Evolutionary conservation across 2,797 vertebrate genomes (phyloP), one percentile per base, ranked within the genome.

Genomic region (Platyrinchus mystaceus): DNA sequence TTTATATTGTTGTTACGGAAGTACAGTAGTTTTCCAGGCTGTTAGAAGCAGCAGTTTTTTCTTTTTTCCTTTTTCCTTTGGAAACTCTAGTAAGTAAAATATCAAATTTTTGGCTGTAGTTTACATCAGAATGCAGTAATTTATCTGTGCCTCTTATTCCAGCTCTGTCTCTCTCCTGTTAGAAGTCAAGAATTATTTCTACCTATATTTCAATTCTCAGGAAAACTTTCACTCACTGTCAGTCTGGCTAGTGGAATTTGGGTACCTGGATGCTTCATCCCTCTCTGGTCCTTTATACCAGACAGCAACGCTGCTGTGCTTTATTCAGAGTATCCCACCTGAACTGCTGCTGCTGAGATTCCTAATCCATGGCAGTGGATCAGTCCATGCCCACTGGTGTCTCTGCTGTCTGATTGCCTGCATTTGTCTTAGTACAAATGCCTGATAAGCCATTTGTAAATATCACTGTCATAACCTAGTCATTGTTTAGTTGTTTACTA

Each of bases 1-100:
- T 79, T 92, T 89, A 69, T 93, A 34, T 73, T 83, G 68, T 78
- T 91, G 78, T 76, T 85, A 53, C 17, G 23, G 82, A 88, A 89
- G n/a, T 68, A 36, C 28, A 58, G 69, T 47, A 78, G 73, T 90
- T 94, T 94, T 94, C 84, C 91, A 91, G 76, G 27, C 53, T 17
- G 5, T 80, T 62, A 88, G 50, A 78, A 94, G 28, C n/a, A 84
- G 62, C 43, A 56, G 44, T 46, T 92, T 58, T 68, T 14, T 41
- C 60, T 81, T 64, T 76, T 62, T 60, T 74, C 50, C 11, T 41
- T 69, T 63, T 50, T 4, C 19, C 34, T 70, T 84, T 90, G 83
- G 90, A 94, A 94, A 93, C 34, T 53, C 47, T 36, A 28, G 6
- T 84, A 28, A 89, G 49, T 81, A 44, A 83, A 89, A 84, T 69